Conservation (phyloP, 2,888 invertebrate species). For the Cataglyphis cursor region DNA sequence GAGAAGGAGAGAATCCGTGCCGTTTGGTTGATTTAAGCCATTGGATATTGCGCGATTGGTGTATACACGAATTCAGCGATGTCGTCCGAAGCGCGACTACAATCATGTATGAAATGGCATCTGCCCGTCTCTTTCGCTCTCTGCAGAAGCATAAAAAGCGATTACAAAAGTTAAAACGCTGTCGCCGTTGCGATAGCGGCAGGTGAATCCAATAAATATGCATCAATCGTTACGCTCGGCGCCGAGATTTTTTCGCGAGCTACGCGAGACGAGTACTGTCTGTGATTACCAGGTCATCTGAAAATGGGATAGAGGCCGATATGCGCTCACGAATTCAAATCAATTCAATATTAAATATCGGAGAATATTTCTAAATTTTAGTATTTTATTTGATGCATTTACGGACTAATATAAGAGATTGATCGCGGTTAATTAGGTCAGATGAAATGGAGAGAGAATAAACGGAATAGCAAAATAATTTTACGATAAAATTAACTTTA, state of each 20-base stretch:
- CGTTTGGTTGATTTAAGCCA: constrained; percentile 39
- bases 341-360: constrained; percentile 18
- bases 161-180: constrained; percentile 47
- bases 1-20: constrained; percentile 31
- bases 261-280: constrained; percentile 16
- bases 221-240: constrained; percentile 59
- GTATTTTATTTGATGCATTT: constrained; percentile 10
- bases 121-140: not conserved
- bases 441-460: constrained; percentile 1
- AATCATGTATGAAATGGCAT: constrained; percentile 26
- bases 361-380: constrained; percentile 29
- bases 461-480: constrained; percentile 1
- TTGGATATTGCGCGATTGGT: constrained; percentile 35
- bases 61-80: constrained; percentile 34
- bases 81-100: constrained; percentile 25
- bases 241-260: constrained; percentile 58
- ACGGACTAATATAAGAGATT: not conserved
- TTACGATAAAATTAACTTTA: constrained; percentile 14
- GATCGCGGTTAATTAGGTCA: constrained; percentile 9
- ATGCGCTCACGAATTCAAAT: constrained; percentile 19
- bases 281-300: not conserved
- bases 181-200: constrained; percentile 50
- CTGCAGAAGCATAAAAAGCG: constrained; percentile 37
- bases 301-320: not conserved
- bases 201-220: constrained; percentile 67